Evolutionary conservation across 2,888 invertebrate genomes (phyloP).

Genomic region (Acanthosoma haemorrhoidale): DNA sequence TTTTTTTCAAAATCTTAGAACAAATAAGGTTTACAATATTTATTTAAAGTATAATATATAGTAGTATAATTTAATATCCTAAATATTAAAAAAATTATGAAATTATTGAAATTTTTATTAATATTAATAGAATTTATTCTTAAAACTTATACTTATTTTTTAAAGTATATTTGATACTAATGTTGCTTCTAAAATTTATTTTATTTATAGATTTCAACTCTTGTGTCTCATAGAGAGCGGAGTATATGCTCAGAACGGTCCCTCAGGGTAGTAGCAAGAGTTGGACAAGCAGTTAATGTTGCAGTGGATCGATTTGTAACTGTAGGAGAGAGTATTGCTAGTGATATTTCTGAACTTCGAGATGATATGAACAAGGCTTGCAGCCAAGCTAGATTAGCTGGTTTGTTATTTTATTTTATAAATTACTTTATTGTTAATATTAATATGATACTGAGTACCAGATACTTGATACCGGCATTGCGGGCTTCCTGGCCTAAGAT

Average conservation of each 20-base stretch:
- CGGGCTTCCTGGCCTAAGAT: too few species aligned
- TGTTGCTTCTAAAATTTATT: constrained; percentile 18
- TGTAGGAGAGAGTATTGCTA: constrained; percentile 97
- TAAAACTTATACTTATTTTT: too few species aligned
- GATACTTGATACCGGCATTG: too few species aligned
- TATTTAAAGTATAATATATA: too few species aligned
- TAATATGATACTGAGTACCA: too few species aligned
- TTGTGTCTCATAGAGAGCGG: constrained; percentile 74
- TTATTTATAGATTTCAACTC: constrained; percentile 73
- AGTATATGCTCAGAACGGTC: constrained; percentile 55
- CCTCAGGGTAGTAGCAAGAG: constrained; percentile 73
- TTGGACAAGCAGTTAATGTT: constrained; percentile 92
- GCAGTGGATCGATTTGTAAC: constrained; percentile 97
- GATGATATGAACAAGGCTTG: constrained; percentile 97
- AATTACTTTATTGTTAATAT: not conserved
- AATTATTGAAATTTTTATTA: too few species aligned
- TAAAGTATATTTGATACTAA: too few species aligned
- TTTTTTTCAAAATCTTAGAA: too few species aligned
- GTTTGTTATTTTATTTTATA: constrained; percentile 51
- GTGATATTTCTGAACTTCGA: constrained; percentile 94
- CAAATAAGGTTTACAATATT: too few species aligned
- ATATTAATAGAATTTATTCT: too few species aligned
- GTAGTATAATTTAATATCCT: too few species aligned
- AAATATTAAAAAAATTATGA: too few species aligned
- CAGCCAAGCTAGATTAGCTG: constrained; percentile 91